Evolutionary conservation across 1,140 invertebrate genomes (phyloP).

Genomic region (Acromyrmex charruanus): DNA sequence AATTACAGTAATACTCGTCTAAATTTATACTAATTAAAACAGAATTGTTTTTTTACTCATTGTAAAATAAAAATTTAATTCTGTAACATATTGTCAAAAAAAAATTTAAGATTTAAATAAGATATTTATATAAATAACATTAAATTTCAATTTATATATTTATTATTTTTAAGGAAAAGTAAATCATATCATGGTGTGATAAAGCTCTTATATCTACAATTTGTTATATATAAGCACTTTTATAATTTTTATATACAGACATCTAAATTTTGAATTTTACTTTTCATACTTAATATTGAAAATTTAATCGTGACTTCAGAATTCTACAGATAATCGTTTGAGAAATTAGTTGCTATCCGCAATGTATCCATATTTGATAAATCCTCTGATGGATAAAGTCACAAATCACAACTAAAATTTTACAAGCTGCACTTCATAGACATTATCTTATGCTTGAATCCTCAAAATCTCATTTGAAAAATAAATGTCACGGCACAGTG

Average conservation of each 20-base stretch:
- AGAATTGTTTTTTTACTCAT: not conserved
- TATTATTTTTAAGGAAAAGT: not conserved
- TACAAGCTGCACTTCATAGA: not conserved
- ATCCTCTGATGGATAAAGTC: not conserved
- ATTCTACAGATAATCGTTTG: not conserved
- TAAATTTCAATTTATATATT: not conserved
- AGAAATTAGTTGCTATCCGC: not conserved
- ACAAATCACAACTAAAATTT: conserved; percentile 18
- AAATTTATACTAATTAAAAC: not conserved
- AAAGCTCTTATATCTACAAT: not conserved
- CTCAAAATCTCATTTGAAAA: not conserved
- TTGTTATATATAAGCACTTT: not conserved
- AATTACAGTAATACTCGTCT: not conserved
- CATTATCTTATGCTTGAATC: conserved; percentile 6
- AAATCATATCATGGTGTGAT: not conserved
- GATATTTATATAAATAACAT: not conserved
- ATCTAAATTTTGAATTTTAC: not conserved
- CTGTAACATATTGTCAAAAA: not conserved
- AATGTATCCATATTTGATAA: not conserved
- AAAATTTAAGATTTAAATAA: not conserved
- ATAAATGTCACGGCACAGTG: not conserved
- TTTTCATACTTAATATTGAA: not conserved
- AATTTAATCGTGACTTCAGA: not conserved
- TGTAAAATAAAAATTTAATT: not conserved
- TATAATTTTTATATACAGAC: not conserved